A percentile compares a stretch with the other conserved stretches of the same genome.
Evolutionary conservation across 2,113 vertebrate genomes (phyloP).

Genomic region (Typhlomys cinereus): DNA sequence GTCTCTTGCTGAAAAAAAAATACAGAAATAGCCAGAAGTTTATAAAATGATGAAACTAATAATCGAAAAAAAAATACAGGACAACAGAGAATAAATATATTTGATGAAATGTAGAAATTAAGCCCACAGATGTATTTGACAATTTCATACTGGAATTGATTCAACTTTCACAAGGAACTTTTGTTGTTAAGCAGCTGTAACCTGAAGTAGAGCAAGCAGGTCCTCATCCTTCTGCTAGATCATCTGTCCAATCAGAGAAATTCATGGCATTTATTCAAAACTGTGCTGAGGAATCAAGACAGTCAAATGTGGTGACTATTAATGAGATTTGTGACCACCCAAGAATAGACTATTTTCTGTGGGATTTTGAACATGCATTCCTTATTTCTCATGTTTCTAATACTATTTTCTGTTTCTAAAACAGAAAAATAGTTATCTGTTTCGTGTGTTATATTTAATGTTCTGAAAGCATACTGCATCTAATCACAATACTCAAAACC

Average conservation of each 20-base stretch:
- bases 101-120: not conserved
- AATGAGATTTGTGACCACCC: not conserved
- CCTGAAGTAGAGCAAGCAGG: not conserved
- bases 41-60: constrained; percentile 22
- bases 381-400: constrained; percentile 26
- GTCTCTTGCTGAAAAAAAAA: not conserved
- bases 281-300: not conserved
- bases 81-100: not conserved
- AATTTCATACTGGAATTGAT: not conserved
- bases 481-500: not conserved
- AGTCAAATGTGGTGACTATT: not conserved
- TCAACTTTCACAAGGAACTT: not conserved
- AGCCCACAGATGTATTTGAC: not conserved
- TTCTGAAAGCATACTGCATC: not conserved
- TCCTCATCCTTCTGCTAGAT: not conserved
- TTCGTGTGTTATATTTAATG: not conserved
- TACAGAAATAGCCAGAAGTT: not conserved
- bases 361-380: not conserved
- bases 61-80: not conserved
- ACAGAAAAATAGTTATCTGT: not conserved
- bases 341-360: not conserved
- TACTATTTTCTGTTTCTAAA: constrained; percentile 26
- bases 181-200: not conserved
- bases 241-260: not conserved
- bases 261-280: not conserved